Conservation (phyloP, 2,113 vertebrate species). For the Hippocampus comes region DNA sequence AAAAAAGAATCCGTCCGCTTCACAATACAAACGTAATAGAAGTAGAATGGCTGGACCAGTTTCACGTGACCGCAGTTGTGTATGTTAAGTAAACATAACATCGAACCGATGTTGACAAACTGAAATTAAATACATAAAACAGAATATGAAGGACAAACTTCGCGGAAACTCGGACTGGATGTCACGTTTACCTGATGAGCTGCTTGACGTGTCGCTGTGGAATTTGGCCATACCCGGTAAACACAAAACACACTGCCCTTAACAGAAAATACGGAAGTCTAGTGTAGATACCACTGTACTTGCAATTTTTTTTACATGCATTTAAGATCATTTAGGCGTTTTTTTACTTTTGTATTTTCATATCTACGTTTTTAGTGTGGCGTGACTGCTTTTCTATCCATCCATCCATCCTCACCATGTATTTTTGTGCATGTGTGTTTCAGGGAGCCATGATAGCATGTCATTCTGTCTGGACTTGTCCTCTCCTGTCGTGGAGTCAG, state of each 20-base stretch:
- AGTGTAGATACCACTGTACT: too few relatives aligned
- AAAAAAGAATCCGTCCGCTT: accelerated
- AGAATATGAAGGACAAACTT: constrained; percentile 19
- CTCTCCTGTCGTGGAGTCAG: constrained; percentile 48
- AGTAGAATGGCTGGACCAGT: neutral
- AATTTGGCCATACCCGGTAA: constrained; percentile 59
- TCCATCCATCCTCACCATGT: too few relatives aligned
- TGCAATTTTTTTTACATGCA: too few relatives aligned
- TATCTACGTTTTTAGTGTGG: too few relatives aligned
- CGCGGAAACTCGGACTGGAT: constrained; percentile 54
- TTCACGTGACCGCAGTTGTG: neutral
- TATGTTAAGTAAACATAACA: neutral
- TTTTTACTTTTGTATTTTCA: too few relatives aligned
- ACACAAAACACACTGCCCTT: too few relatives aligned
- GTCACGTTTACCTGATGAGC: constrained; percentile 46
- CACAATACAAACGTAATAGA: neutral
- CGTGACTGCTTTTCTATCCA: too few relatives aligned
- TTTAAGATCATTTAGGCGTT: too few relatives aligned
- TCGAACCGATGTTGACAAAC: neutral
- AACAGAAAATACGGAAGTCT: too few relatives aligned
- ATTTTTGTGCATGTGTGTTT: neutral
- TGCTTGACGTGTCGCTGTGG: constrained; percentile 59
- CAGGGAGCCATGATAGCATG: constrained; percentile 69
- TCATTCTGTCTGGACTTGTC: constrained; percentile 61
- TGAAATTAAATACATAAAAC: neutral